A percentile compares a stretch with the other conserved stretches of the same genome.
phyloP scores from a whole-genome alignment of 2,113 vertebrate species.

The Indri indri region DNA sequence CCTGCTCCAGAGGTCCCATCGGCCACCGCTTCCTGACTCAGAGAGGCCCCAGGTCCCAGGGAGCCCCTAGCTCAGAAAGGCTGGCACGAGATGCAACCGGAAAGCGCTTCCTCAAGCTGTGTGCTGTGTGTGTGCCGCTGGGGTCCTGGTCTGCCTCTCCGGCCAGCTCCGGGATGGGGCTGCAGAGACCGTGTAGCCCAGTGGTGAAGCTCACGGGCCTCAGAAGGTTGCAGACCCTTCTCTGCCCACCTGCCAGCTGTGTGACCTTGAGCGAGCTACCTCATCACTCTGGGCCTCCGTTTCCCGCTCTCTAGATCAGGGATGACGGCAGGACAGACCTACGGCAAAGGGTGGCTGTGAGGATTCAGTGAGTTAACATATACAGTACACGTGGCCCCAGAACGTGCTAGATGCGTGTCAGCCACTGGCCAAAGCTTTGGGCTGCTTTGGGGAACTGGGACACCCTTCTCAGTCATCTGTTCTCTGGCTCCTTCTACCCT shows the following conservation, averaged over 20 bases:
- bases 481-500: not conserved
- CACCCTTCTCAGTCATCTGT: not conserved
- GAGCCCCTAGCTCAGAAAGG: not conserved
- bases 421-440: not conserved
- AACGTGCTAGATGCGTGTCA: accelerated
- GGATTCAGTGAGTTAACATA: not conserved
- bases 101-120: not conserved
- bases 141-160: not conserved
- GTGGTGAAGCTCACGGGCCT: not conserved
- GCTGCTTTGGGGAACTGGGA: not conserved
- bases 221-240: not conserved
- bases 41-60: not conserved
- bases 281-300: not conserved
- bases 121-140: not conserved
- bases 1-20: not conserved
- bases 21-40: not conserved
- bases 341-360: not conserved
- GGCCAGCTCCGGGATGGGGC: not conserved
- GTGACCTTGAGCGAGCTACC: not conserved
- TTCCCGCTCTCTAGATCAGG: not conserved
- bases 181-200: not conserved
- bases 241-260: not conserved
- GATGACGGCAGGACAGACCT: not conserved
- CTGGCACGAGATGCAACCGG: not conserved
- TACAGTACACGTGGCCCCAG: not conserved